Percentiles rank a stretch among this genome's conserved stretches.
phyloP scores from a whole-genome alignment of 2,888 invertebrate genomes.

The Acanthopleura granulata region DNA sequence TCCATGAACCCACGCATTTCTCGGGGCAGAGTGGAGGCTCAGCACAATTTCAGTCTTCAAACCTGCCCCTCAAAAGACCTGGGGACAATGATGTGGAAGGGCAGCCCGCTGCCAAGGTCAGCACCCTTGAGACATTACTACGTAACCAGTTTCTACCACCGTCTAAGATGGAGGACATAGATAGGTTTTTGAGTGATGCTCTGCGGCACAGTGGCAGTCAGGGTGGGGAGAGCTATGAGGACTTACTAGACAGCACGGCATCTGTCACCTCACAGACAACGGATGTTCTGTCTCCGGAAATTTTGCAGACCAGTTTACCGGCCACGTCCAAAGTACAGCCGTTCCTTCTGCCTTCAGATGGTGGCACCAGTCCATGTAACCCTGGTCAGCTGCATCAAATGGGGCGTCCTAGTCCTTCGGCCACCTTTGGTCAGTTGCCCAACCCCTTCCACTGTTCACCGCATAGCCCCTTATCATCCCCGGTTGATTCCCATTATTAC shows the following conservation, averaged over 20 bases:
- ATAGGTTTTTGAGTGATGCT: constrained; percentile 7
- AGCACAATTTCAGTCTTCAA: background rate
- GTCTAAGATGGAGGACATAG: constrained; percentile 11
- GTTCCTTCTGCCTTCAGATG: background rate
- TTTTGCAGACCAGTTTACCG: background rate
- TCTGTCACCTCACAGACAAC: background rate
- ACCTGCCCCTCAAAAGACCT: background rate
- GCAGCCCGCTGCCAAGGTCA: background rate
- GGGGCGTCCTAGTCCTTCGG: too few species aligned
- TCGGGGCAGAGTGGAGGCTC: background rate
- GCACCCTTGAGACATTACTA: background rate
- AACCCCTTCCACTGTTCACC: too few species aligned
- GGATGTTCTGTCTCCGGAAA: background rate
- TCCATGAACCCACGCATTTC: too few species aligned
- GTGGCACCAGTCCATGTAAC: too few species aligned
- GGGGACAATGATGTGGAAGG: background rate
- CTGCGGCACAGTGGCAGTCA: constrained; percentile 1
- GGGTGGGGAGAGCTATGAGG: background rate
- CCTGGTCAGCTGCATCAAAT: too few species aligned
- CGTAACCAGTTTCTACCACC: constrained; percentile 14
- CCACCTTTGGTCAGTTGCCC: too few species aligned
- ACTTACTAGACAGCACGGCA: background rate
- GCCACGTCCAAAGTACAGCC: background rate
- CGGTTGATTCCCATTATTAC: too few species aligned
- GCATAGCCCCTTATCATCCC: too few species aligned